Evolutionary conservation across 2,113 vertebrate species (phyloP), one percentile per base, ranked within the genome.

Genomic region (Anguilla japonica): DNA sequence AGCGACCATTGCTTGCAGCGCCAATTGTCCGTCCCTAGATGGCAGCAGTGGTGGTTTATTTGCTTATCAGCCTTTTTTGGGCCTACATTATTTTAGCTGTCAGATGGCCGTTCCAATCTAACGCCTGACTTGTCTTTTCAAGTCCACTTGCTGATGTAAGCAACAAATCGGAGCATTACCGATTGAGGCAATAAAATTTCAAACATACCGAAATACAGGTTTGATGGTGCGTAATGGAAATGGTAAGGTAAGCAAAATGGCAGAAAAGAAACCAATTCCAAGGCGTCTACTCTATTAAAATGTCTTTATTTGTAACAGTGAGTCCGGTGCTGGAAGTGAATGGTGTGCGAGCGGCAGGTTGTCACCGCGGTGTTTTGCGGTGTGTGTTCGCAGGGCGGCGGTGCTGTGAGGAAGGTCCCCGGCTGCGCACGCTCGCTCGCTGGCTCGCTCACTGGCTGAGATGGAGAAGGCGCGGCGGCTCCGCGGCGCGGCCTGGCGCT

Each of bases 381-480:
- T 82, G 79, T 82, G 79, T 41, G n/a, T 41, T 18, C 67, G 78
- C 41, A 86, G 85, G 26, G 8, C n/a, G 60, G 41, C 57, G 22
- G 6, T 79, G 56, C 26, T 46, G 39, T 86, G 56, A 50, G 56
- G 81, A 81, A 75, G 41, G 53, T 39, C 82, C 93, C 91, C 34
- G 34, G 34, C 34, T 34, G 34, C 34, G 8, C 43, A 8, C 8
- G 95, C 94, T 53, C 0, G 60, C 60, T 67, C 20, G 26, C 88
- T 95, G 87, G 80, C 96, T 34, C 88, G 97, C 97, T 94, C 97
- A 95, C 88, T 99, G 97, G 57, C 57, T 60, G 57, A 60, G 88
- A 99, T 99, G 98, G 98, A 99, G 96, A 99, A 99, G 94, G 96
- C 97, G 91, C 98, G 97, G 97, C 96, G 97, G 96, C 95, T 98